Percentiles rank a stretch among this genome's conserved stretches.
phyloP scores from a whole-genome alignment of 2,113 vertebrate species.

The Neotoma lepida region DNA sequence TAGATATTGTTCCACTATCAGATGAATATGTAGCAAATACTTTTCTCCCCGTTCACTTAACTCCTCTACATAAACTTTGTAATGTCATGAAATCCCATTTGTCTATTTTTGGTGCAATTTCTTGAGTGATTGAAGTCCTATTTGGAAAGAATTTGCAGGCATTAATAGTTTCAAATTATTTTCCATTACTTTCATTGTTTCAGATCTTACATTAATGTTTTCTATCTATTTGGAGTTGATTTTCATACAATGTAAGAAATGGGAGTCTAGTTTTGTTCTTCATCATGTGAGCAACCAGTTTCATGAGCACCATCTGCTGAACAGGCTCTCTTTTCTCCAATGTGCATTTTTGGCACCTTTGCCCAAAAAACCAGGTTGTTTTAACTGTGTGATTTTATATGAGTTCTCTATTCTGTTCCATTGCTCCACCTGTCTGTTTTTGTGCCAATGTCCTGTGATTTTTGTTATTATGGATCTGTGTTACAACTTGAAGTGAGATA shows the following conservation, averaged over 20 bases:
- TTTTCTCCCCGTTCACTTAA: neutral
- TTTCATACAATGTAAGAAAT: neutral
- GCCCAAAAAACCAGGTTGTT: neutral
- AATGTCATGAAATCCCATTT: neutral
- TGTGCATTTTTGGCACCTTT: neutral
- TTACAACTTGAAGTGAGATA: neutral
- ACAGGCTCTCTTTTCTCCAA: neutral
- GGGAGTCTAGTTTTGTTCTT: neutral
- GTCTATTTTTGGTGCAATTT: neutral
- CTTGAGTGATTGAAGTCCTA: neutral
- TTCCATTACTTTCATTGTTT: neutral
- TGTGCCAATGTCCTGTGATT: neutral
- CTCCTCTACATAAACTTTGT: neutral
- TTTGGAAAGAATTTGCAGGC: neutral
- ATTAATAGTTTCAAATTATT: neutral
- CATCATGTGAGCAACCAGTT: neutral
- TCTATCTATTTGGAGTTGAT: neutral
- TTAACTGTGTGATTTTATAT: neutral
- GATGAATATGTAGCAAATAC: neutral
- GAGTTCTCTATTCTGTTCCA: neutral
- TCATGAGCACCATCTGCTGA: neutral
- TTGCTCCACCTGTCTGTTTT: neutral
- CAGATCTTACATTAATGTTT: neutral
- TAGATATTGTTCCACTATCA: neutral
- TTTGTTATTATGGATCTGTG: neutral